Evolutionary conservation across 2,113 vertebrate genomes (phyloP).

Genomic region (Monopterus albus): DNA sequence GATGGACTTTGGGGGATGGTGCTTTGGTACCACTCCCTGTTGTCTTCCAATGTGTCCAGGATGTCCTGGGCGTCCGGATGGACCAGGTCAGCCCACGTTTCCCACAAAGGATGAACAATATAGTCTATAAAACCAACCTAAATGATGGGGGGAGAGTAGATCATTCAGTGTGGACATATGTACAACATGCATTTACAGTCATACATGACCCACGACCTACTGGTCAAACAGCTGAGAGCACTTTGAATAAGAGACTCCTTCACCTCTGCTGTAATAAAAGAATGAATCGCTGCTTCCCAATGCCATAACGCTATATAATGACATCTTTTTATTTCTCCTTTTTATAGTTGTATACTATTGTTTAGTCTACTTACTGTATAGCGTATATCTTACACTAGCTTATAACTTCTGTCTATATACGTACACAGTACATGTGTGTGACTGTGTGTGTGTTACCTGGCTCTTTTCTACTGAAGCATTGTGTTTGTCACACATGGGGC

Average conservation of each 20-base stretch:
- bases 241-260: no score
- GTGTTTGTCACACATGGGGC: conserved; percentile 99
- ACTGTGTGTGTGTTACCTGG: conserved; percentile 84
- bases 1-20: conserved; percentile 99
- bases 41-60: conserved; percentile 97
- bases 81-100: conserved; percentile 98
- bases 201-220: no score
- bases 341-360: no score
- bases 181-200: not conserved
- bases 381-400: no score
- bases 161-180: not conserved
- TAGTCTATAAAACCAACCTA: conserved; percentile 99
- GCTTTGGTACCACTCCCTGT: conserved; percentile 99
- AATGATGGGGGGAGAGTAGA: not conserved
- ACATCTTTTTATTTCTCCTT: no score
- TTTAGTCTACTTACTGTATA: no score
- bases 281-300: no score
- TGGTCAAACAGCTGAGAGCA: no score
- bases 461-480: conserved; percentile 98
- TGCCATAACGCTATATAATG: no score
- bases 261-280: no score
- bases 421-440: not conserved
- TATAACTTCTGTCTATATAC: no score
- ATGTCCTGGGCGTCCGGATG: conserved; percentile 98
- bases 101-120: conserved; percentile 98